Base-by-base conservation (phyloP, 1,140 invertebrate genomes). In the Ips typographus region DNA sequence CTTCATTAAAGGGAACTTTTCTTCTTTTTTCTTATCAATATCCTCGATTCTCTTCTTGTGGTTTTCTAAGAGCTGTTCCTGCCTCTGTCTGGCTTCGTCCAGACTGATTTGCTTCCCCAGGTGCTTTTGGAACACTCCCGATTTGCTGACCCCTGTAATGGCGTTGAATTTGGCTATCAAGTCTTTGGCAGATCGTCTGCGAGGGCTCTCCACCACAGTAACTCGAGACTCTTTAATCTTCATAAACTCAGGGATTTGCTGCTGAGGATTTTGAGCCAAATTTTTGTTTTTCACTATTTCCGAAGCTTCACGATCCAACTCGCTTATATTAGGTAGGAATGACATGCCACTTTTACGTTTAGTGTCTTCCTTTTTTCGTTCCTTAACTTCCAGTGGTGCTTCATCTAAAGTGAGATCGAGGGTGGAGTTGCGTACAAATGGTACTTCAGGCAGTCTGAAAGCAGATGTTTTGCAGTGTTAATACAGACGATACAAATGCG, bases 251-350 rank as follows among this genome's bases (percentile, higher is more conserved):
- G 81, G 79, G 40, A 81, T 78, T 43, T 22, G 43, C 52, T 49
- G 74, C 74, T 73, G 72, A 73, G 75, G 66, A 47, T 73, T 47
- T 73, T 77, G 72, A 2, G 53, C 8, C 22, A 22, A 22, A 22
- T 49, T 6, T 72, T 73, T 85, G n/a, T 57, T 82, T 65, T 87
- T 85, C 40, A 93, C 85, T 66, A 93, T 91, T 76, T 90, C 88
- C 0, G 87, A 85, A 1, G 91, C 91, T 81, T 93, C 90, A 74
- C 88, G 84, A 77, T 94, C 91, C 38, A 93, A 80, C 75, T 92
- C 90, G 76, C 90, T 92, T 70, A 93, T 92, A 76, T 90, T 93
- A 0, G 89, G 87, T n/a, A 93, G 78, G 65, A 90, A 84, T 38
- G 87, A 89, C 4, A 89, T 77, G 5, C 86, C 85, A 0, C 87